Conservation (phyloP, 2,888 invertebrate species). For the Ennomos fuscantarius region DNA sequence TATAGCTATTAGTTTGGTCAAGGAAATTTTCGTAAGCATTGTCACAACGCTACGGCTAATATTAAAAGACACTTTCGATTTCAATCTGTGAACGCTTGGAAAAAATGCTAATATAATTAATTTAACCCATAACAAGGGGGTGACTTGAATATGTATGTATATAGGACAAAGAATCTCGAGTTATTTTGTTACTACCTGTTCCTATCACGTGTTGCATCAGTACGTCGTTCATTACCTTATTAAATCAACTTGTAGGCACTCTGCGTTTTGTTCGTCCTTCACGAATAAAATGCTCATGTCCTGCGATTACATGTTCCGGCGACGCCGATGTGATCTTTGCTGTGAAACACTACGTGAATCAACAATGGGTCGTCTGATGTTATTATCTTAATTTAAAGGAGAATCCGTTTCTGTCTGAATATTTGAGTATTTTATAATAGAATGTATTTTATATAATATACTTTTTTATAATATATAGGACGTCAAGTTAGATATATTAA, state of each 20-base stretch:
- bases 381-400: slow-evolving; percentile 25
- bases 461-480: no score
- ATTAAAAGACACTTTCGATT: slow-evolving; percentile 47
- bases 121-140: slow-evolving; percentile 29
- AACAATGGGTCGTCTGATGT: slow-evolving; percentile 42
- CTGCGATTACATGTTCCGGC: slow-evolving; percentile 66
- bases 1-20: slow-evolving; percentile 74
- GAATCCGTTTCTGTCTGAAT: not conserved
- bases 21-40: slow-evolving; percentile 76
- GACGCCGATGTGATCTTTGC: slow-evolving; percentile 60
- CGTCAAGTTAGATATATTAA: no score
- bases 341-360: slow-evolving; percentile 54
- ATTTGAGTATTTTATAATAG: no score
- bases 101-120: slow-evolving; percentile 11
- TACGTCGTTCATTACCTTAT: slow-evolving; percentile 48
- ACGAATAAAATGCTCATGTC: slow-evolving; percentile 60
- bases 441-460: no score
- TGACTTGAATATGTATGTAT: slow-evolving; percentile 41
- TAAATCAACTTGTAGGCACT: slow-evolving; percentile 68
- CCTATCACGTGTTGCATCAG: slow-evolving; percentile 49
- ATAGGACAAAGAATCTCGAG: slow-evolving; percentile 46
- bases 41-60: slow-evolving; percentile 54
- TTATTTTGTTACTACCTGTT: slow-evolving; percentile 34
- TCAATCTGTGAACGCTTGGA: slow-evolving; percentile 34
- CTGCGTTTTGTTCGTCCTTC: slow-evolving; percentile 71